These are phyloP conservation scores for Sparus aurata DNA, from an alignment of 2,797 vertebrate species.

Conservation along the genomic window DNA sequence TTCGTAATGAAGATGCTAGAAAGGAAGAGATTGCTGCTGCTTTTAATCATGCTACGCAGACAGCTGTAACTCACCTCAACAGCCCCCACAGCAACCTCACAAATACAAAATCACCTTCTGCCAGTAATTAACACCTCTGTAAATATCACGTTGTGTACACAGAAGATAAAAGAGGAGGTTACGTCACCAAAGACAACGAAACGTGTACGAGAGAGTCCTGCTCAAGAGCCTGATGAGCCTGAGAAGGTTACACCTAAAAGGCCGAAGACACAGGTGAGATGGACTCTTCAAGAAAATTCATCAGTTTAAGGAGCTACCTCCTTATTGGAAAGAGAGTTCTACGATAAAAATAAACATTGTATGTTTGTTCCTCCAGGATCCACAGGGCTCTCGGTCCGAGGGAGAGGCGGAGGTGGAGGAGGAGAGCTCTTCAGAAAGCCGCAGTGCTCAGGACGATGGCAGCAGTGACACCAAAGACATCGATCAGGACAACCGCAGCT, in stretches of 20 bases:
- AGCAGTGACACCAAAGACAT: conserved; percentile 99
- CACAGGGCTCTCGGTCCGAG: conserved; percentile 91
- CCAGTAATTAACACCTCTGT: conserved; percentile 10
- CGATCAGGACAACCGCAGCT: conserved; percentile 99
- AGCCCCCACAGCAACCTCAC: background rate
- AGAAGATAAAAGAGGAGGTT: conserved; percentile 95
- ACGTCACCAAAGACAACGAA: conserved; percentile 93
- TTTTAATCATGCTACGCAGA: background rate
- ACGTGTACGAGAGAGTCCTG: conserved; percentile 91
- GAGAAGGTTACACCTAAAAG: conserved; percentile 92
- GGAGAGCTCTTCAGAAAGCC: conserved; percentile 97
- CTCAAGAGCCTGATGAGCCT: conserved; percentile 90
- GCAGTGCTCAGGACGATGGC: conserved; percentile 96
- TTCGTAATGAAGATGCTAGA: background rate
- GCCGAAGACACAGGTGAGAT: conserved; percentile 92
- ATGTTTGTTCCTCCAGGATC: conserved; percentile 84
- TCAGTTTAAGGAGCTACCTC: background rate
- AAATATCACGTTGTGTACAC: conserved; percentile 46
- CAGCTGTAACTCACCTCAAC: background rate
- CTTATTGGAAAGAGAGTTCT: background rate
- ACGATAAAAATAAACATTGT: no score
- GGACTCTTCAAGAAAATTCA: background rate
- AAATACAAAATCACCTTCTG: background rate
- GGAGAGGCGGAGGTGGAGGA: conserved; percentile 89
- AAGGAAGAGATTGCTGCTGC: background rate